A percentile compares a stretch with the other conserved stretches of the same genome.
Evolutionary conservation across 1,140 invertebrate species (phyloP).

Genomic region (Trichonephila clavata): DNA sequence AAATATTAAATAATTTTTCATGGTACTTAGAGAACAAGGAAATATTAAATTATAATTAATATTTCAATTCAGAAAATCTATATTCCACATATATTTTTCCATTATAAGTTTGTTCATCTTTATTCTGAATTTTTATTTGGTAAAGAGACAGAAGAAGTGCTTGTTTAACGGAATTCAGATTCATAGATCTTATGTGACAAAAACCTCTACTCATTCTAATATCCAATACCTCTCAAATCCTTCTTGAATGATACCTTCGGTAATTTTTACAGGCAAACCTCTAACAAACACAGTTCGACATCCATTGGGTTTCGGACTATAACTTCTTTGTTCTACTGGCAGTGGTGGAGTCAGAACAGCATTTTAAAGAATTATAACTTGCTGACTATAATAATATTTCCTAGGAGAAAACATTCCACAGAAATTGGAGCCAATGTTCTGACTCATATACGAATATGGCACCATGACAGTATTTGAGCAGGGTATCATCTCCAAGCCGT

Average conservation of each 20-base stretch:
- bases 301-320: conserved; percentile 90
- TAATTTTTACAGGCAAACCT: conserved; percentile 94
- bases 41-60: too few relatives aligned
- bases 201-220: conserved; percentile 94
- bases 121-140: conserved; percentile 89
- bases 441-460: not conserved
- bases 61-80: too few relatives aligned
- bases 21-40: too few relatives aligned
- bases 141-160: conserved; percentile 97
- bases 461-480: not conserved
- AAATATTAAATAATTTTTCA: too few relatives aligned
- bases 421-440: not conserved
- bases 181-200: conserved; percentile 95
- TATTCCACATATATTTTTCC: conserved; percentile 97
- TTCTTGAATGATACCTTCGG: conserved; percentile 92
- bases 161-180: conserved; percentile 91
- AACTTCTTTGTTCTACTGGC: conserved; percentile 89
- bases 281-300: conserved; percentile 97
- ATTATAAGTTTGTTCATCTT: conserved; percentile 89
- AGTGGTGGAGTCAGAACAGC: conserved; percentile 93
- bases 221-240: conserved; percentile 94
- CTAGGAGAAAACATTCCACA: not conserved
- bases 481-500: not conserved
- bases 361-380: conserved; percentile 88
- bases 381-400: not conserved